Evolutionary conservation across 2,113 vertebrate species (phyloP).

Genomic region (Capra hircus): DNA sequence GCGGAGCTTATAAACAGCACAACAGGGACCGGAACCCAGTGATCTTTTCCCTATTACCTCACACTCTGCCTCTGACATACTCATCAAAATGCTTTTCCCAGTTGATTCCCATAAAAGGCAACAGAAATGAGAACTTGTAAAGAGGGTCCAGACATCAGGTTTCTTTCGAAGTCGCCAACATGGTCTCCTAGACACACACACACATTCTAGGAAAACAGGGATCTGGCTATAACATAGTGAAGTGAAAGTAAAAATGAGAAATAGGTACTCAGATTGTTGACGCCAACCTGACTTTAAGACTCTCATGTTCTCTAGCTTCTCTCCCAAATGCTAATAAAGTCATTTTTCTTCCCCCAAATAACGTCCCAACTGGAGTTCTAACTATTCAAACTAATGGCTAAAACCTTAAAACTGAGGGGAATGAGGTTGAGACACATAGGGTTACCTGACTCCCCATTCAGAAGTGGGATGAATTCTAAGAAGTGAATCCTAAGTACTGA

Average conservation of each 20-base stretch:
- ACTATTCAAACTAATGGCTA: conserved; percentile 16
- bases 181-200: background rate
- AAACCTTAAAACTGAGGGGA: background rate
- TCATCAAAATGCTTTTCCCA: background rate
- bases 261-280: background rate
- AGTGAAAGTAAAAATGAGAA: conserved; percentile 28
- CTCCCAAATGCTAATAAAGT: conserved; percentile 9
- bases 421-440: background rate
- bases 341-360: background rate
- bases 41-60: background rate
- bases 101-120: background rate
- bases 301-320: background rate
- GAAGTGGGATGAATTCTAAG: background rate
- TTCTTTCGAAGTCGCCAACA: background rate
- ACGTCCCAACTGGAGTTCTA: background rate
- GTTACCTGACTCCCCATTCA: background rate
- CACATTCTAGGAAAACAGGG: background rate
- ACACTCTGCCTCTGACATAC: background rate
- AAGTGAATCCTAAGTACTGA: background rate
- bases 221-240: background rate
- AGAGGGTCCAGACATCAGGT: background rate
- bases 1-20: background rate
- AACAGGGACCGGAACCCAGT: background rate
- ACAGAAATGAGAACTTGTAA: background rate
- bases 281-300: background rate